A percentile compares a stretch with the other conserved stretches of the same genome.
Conservation (phyloP, 2,113 vertebrate genomes). For the Aspiorhynchus laticeps region DNA sequence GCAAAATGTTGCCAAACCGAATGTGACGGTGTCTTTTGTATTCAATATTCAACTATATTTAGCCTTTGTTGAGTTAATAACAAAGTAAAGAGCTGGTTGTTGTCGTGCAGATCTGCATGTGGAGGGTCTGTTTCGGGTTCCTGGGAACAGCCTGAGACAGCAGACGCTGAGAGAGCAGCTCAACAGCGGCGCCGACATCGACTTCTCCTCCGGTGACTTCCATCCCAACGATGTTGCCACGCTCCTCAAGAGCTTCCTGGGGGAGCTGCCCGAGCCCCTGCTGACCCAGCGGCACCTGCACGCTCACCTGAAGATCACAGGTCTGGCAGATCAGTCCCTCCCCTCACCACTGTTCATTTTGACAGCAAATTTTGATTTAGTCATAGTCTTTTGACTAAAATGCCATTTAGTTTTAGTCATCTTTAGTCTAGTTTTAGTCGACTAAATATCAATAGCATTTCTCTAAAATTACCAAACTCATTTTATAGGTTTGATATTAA, state of each 20-base stretch:
- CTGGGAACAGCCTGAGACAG: slow-evolving; percentile 92
- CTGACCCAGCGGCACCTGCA: slow-evolving; percentile 94
- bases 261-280: slow-evolving; percentile 94
- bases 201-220: slow-evolving; percentile 90
- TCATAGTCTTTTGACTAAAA: too few species aligned
- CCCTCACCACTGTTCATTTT: too few species aligned
- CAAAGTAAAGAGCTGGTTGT: not conserved
- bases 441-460: too few species aligned
- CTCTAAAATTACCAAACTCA: too few species aligned
- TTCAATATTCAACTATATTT: too few species aligned
- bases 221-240: slow-evolving; percentile 95
- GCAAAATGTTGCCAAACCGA: too few species aligned
- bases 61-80: accelerated
- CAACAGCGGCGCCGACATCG: slow-evolving; percentile 86
- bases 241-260: slow-evolving; percentile 91
- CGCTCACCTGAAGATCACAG: slow-evolving; percentile 95
- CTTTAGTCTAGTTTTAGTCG: too few species aligned
- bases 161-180: slow-evolving; percentile 90
- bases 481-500: too few species aligned
- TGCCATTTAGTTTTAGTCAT: too few species aligned
- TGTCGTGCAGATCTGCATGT: slow-evolving; percentile 85
- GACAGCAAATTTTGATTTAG: too few species aligned
- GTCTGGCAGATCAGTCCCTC: slow-evolving; percentile 63
- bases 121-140: slow-evolving; percentile 93
- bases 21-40: too few species aligned